These are phyloP conservation scores for Tautogolabrus adspersus DNA, from an alignment of 2,113 vertebrate species.

Conservation along the genomic window DNA sequence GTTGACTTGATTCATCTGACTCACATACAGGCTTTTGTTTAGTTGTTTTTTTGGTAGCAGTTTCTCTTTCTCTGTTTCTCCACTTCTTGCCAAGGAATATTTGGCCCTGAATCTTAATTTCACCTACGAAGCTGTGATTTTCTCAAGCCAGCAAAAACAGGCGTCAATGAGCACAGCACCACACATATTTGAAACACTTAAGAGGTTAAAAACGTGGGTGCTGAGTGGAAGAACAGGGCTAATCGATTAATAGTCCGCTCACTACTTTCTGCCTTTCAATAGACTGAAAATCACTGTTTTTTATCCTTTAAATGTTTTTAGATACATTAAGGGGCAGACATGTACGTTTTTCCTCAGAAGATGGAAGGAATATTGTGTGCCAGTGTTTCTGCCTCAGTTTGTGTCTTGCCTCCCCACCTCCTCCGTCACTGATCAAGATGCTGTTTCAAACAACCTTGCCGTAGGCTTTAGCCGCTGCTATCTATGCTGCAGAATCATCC, in stretches of 20 bases:
- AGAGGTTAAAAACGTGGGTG: background rate
- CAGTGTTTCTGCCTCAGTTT: background rate
- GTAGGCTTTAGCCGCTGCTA: slow-evolving; percentile 1
- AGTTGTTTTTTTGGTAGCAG: background rate
- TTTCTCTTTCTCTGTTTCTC: background rate
- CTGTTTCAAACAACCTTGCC: background rate
- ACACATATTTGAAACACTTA: background rate
- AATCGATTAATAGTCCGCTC: background rate
- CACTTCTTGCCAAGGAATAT: background rate
- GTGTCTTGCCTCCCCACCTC: background rate
- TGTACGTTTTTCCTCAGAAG: background rate
- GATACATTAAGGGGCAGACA: background rate
- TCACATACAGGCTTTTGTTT: too few relatives aligned
- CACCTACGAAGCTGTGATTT: background rate
- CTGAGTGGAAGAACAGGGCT: background rate
- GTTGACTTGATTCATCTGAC: too few relatives aligned
- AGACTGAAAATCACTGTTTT: background rate
- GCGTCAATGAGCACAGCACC: background rate
- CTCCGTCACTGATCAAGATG: background rate
- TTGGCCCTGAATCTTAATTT: background rate
- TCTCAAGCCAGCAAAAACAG: background rate
- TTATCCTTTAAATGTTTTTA: background rate
- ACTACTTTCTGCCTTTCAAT: background rate
- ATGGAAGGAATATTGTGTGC: background rate
- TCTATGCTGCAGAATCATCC: slow-evolving; percentile 31